Evolutionary conservation across 1,140 invertebrate species (phyloP).

Genomic region (Lasioglossum albipes): DNA sequence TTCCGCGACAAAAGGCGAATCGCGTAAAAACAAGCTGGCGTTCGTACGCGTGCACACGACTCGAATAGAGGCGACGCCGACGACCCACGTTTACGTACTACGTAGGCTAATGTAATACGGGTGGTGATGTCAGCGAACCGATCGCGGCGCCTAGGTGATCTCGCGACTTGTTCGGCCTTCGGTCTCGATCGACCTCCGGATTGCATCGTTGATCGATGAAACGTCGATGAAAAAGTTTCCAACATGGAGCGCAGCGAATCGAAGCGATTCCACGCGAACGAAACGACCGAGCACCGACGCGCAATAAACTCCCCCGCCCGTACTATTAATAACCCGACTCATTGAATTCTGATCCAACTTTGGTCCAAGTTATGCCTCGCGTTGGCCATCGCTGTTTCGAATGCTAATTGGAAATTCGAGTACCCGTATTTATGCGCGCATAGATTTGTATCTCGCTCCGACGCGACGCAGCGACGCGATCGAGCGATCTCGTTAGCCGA

Average conservation of each 20-base stretch:
- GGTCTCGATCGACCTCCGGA: too few species aligned
- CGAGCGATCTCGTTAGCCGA: slow-evolving; percentile 39
- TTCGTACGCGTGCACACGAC: too few species aligned
- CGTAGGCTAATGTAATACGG: slow-evolving; percentile 72
- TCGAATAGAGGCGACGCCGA: background rate
- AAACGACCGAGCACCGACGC: too few species aligned
- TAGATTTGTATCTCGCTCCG: slow-evolving; percentile 35
- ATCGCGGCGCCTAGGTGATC: slow-evolving; percentile 35
- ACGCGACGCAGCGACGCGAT: slow-evolving; percentile 1
- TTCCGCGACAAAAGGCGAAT: background rate
- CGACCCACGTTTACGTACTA: slow-evolving; percentile 51
- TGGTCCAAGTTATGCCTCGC: background rate
- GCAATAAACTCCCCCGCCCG: slow-evolving; percentile 2
- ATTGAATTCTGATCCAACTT: slow-evolving; percentile 44
- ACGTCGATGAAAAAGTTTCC: background rate
- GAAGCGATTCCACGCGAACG: too few species aligned
- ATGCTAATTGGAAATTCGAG: slow-evolving; percentile 72
- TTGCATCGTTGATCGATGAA: too few species aligned
- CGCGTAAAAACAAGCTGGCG: too few species aligned
- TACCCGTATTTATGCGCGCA: slow-evolving; percentile 54
- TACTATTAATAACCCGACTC: slow-evolving; percentile 27
- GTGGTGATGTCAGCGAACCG: slow-evolving; percentile 69
- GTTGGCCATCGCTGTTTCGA: slow-evolving; percentile 30
- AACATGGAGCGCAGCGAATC: too few species aligned
- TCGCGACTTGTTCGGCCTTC: slow-evolving; percentile 15